Percentiles rank a stretch among this genome's conserved stretches.
Evolutionary conservation across 2,797 vertebrate species (phyloP).

Genomic region (Benthosema pterotum): DNA sequence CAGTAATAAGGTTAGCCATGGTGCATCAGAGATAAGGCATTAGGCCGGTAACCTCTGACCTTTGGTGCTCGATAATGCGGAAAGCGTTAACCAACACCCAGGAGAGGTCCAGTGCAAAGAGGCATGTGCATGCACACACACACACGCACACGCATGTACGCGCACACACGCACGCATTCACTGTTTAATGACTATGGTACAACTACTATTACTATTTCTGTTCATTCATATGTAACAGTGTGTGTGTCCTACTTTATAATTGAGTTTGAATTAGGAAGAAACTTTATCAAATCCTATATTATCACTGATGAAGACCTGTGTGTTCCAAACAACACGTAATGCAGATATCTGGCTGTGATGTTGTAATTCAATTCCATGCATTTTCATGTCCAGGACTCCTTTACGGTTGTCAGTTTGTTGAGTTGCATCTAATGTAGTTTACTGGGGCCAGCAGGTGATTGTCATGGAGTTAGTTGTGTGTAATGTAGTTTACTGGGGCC

Average conservation of each 20-base stretch:
- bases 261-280: conserved; percentile 42
- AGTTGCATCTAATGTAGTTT: too few species aligned
- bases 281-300: conserved; percentile 48
- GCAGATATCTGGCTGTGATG: conserved; percentile 1
- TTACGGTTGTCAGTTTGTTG: too few species aligned
- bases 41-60: conserved; percentile 76
- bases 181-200: conserved; percentile 61
- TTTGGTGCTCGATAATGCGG: conserved; percentile 67
- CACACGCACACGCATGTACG: conserved; percentile 6
- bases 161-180: too few species aligned
- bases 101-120: conserved; percentile 62
- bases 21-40: conserved; percentile 82
- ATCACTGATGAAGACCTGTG: neutral
- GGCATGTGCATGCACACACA: conserved; percentile 39
- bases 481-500: too few species aligned
- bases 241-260: conserved; percentile 29
- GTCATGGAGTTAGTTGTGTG: too few species aligned
- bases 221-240: conserved; percentile 1
- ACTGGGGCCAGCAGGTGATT: too few species aligned
- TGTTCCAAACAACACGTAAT: neutral
- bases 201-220: conserved; percentile 27
- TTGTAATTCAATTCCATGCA: neutral
- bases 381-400: neutral
- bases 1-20: conserved; percentile 74
- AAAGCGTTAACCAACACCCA: conserved; percentile 65